Percentiles rank a stretch among this genome's conserved stretches.
These are phyloP conservation scores for Paracanthobrama guichenoti DNA, from an alignment of 2,113 vertebrate species.

Conservation along the genomic window DNA sequence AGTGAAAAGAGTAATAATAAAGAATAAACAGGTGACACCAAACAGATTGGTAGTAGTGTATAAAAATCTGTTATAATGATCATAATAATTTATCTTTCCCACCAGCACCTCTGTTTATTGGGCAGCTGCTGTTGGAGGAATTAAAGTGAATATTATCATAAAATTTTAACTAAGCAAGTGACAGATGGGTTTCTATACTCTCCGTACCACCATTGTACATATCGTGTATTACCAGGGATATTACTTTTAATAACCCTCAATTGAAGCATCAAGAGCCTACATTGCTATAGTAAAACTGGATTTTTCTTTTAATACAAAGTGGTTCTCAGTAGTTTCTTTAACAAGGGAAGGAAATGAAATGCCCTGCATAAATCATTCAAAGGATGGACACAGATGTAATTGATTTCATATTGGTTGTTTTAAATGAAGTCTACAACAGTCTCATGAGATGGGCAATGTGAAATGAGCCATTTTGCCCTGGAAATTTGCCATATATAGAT, in stretches of 20 bases:
- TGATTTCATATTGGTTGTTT: slow-evolving; percentile 47
- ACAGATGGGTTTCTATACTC: slow-evolving; percentile 10
- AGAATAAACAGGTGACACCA: not conserved
- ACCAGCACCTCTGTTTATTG: not conserved
- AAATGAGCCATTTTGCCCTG: not conserved
- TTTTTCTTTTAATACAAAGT: not conserved
- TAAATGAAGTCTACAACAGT: slow-evolving; percentile 6
- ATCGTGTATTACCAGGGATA: slow-evolving; percentile 30
- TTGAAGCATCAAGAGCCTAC: not conserved
- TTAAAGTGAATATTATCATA: not conserved
- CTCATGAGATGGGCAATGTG: not conserved
- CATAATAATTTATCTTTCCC: not conserved
- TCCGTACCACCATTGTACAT: not conserved
- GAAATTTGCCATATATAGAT: not conserved
- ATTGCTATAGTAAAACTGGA: not conserved
- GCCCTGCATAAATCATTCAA: slow-evolving; percentile 44
- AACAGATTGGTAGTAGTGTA: not conserved
- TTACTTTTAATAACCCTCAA: slow-evolving; percentile 33
- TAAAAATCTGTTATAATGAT: not conserved
- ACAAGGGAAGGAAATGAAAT: slow-evolving; percentile 22
- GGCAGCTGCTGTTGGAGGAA: not conserved
- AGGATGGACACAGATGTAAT: slow-evolving; percentile 21
- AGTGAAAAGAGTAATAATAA: not conserved
- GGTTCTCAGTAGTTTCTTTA: slow-evolving; percentile 28
- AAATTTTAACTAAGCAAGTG: slow-evolving; percentile 19